Evolutionary conservation across 2,888 invertebrate genomes (phyloP).

Genomic region (Eumerus sabulonum): DNA sequence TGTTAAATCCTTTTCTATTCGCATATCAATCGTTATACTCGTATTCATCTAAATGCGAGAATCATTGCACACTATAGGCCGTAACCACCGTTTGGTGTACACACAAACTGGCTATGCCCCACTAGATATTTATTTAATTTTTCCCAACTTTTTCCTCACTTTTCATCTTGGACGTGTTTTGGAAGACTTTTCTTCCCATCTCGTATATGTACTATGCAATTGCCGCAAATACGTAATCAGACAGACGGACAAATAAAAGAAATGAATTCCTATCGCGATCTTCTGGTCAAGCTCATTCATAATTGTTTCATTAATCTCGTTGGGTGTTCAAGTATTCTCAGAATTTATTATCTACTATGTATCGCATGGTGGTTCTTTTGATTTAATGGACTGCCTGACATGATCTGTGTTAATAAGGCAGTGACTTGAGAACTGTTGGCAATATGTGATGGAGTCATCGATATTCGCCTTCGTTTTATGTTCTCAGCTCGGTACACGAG

Average conservation of each 20-base stretch:
- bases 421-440: no score
- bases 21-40: constrained; percentile 47
- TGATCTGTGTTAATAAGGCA: no score
- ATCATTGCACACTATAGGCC: constrained; percentile 30
- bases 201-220: constrained; percentile 25
- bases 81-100: constrained; percentile 18
- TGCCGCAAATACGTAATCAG: no score
- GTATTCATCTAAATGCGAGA: constrained; percentile 37
- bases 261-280: constrained; percentile 17
- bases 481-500: no score
- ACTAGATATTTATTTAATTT: neutral
- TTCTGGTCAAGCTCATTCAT: neutral
- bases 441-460: no score
- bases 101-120: constrained; percentile 19
- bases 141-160: constrained; percentile 17
- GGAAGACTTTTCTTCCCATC: neutral
- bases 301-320: no score
- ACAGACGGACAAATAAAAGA: constrained; percentile 19
- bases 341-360: no score
- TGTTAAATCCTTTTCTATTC: constrained; percentile 51
- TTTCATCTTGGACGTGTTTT: neutral
- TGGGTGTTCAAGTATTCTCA: no score
- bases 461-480: no score
- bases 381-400: no score
- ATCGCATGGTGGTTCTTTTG: no score